Percentiles rank a stretch among this genome's conserved stretches.
Evolutionary conservation across 2,113 vertebrate species (phyloP).

Genomic region (Gavia stellata): DNA sequence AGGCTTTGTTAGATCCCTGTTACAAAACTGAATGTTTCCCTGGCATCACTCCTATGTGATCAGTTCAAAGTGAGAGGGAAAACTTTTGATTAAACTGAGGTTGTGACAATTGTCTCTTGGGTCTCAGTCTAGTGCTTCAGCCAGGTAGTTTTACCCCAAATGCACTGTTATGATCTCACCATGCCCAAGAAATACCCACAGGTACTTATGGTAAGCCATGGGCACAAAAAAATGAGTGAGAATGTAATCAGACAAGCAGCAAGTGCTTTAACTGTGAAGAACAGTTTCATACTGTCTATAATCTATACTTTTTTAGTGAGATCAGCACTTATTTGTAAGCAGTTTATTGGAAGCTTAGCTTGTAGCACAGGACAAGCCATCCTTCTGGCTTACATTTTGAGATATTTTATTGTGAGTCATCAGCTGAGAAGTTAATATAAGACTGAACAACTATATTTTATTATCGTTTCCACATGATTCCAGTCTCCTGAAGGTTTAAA

Average conservation of each 20-base stretch:
- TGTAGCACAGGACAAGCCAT: not conserved
- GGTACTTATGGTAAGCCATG: not conserved
- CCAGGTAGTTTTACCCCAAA: not conserved
- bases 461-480: not conserved
- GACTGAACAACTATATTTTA: not conserved
- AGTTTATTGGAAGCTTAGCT: not conserved
- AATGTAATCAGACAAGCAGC: not conserved
- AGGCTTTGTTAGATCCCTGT: not conserved
- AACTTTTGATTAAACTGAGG: not conserved
- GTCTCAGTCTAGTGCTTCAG: not conserved
- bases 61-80: not conserved
- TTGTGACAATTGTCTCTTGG: not conserved
- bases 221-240: not conserved
- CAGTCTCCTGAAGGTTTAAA: not conserved
- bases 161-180: not conserved
- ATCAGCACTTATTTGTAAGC: not conserved
- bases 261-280: not conserved
- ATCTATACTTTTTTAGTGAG: not conserved
- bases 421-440: not conserved
- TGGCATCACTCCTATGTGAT: not conserved
- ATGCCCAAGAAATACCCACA: not conserved
- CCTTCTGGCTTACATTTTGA: not conserved
- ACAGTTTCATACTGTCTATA: not conserved
- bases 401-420: conserved; percentile 13
- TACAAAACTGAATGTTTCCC: not conserved